phyloP scores from a whole-genome alignment of 2,113 vertebrate genomes.

The Pandion haliaetus region DNA sequence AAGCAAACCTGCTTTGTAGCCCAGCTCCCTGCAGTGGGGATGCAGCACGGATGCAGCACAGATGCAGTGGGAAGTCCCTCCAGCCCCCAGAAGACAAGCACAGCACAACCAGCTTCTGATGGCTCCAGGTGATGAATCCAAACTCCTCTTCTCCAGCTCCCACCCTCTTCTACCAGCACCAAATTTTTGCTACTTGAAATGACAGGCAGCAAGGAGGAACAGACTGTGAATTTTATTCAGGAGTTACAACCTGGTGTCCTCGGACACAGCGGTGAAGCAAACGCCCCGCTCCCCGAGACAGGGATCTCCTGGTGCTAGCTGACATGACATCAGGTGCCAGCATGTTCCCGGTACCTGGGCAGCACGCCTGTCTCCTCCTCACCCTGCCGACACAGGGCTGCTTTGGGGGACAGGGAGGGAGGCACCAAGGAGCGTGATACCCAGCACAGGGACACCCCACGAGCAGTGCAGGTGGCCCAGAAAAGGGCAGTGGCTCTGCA shows the following conservation, averaged over 20 bases:
- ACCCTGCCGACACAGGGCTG: background rate
- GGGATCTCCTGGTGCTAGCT: background rate
- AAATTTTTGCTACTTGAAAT: background rate
- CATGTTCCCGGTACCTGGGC: background rate
- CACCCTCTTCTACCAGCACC: background rate
- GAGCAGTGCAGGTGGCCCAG: background rate
- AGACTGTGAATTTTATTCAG: constrained; percentile 47
- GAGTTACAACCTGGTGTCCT: constrained; percentile 39
- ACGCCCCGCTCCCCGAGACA: background rate
- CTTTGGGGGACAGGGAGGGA: background rate
- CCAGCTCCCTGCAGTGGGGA: background rate
- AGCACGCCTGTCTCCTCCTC: background rate
- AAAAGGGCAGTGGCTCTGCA: background rate
- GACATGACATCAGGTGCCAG: background rate
- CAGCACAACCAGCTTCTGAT: background rate
- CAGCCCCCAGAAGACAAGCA: background rate
- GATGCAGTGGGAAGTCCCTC: background rate
- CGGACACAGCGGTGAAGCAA: background rate
- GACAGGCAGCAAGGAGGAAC: background rate
- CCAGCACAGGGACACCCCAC: background rate
- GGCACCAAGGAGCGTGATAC: background rate
- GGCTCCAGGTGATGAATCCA: background rate
- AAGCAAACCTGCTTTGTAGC: background rate
- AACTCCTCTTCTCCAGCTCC: background rate
- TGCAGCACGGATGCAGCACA: background rate